Percentiles rank a stretch among this genome's conserved stretches.
phyloP scores from a whole-genome alignment of 1,140 invertebrate genomes.

The Lepidurus packardi region DNA sequence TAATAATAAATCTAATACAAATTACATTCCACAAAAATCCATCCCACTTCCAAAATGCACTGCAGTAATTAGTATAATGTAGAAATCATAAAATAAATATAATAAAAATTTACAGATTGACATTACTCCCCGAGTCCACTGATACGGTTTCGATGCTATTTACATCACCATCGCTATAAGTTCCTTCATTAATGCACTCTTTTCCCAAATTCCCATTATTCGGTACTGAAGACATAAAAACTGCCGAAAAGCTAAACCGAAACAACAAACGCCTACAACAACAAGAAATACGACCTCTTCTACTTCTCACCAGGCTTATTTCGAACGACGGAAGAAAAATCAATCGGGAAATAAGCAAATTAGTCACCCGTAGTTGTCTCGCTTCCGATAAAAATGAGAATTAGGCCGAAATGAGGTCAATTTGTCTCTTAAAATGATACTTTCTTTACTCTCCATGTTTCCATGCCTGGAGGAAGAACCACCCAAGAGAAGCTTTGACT shows the following conservation, averaged over 20 bases:
- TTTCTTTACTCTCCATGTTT: neutral
- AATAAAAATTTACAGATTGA: neutral
- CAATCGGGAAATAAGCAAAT: neutral
- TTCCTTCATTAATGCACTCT: neutral
- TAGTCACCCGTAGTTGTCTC: neutral
- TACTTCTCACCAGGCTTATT: neutral
- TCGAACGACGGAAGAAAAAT: neutral
- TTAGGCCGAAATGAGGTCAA: neutral
- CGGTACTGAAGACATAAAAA: neutral
- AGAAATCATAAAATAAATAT: neutral
- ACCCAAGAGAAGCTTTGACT: neutral
- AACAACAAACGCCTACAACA: neutral
- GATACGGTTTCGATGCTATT: constrained; percentile 11
- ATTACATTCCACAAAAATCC: neutral
- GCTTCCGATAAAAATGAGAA: neutral
- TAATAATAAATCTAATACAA: neutral
- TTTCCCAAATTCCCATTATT: neutral
- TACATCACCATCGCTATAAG: neutral
- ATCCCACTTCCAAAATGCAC: no score
- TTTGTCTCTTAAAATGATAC: neutral
- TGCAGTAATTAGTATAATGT: no score
- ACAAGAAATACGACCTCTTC: neutral
- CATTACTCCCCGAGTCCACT: neutral
- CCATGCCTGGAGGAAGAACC: neutral
- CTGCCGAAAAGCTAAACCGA: neutral